These are phyloP conservation scores for Odontocolon sp. DNA, from an alignment of 2,888 invertebrate genomes.

Conservation along the genomic window DNA sequence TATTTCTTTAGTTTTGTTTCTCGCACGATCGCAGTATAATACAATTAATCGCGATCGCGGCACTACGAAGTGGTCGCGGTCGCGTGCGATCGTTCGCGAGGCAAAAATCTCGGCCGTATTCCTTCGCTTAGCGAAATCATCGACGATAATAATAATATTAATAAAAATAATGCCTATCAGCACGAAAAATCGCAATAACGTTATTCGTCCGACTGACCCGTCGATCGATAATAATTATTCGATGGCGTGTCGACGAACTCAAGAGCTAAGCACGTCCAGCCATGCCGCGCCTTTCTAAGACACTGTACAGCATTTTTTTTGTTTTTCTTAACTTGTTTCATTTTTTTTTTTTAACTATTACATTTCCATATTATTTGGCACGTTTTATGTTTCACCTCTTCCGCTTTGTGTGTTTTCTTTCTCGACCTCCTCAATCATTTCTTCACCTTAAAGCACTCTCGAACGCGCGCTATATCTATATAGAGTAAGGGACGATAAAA, in stretches of 20 bases:
- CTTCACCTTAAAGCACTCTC: background rate
- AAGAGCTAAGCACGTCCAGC: slow-evolving; percentile 35
- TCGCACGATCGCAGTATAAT: background rate
- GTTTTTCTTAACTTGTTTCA: background rate
- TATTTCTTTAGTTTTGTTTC: too few relatives aligned
- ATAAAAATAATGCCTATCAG: slow-evolving; percentile 44
- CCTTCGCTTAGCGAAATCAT: slow-evolving; percentile 23
- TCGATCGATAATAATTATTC: slow-evolving; percentile 32
- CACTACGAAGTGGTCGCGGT: slow-evolving; percentile 4
- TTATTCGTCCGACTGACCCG: slow-evolving; percentile 15
- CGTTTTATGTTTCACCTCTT: slow-evolving; percentile 46
- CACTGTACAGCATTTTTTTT: slow-evolving; percentile 47
- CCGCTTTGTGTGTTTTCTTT: slow-evolving; percentile 22
- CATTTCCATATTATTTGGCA: slow-evolving; percentile 58
- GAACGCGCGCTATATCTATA: slow-evolving; percentile 30
- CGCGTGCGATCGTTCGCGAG: slow-evolving; percentile 6
- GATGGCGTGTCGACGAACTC: slow-evolving; percentile 25
- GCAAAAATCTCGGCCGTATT: slow-evolving; percentile 27
- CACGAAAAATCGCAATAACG: slow-evolving; percentile 41
- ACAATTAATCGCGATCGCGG: background rate
- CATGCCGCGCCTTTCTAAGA: slow-evolving; percentile 42
- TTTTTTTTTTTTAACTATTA: background rate
- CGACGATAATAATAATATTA: slow-evolving; percentile 31
- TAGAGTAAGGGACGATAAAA: slow-evolving; percentile 61
- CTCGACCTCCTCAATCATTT: background rate